These are phyloP conservation scores for Axis porcinus DNA, from an alignment of 2,113 vertebrate genomes.

Conservation along the genomic window DNA sequence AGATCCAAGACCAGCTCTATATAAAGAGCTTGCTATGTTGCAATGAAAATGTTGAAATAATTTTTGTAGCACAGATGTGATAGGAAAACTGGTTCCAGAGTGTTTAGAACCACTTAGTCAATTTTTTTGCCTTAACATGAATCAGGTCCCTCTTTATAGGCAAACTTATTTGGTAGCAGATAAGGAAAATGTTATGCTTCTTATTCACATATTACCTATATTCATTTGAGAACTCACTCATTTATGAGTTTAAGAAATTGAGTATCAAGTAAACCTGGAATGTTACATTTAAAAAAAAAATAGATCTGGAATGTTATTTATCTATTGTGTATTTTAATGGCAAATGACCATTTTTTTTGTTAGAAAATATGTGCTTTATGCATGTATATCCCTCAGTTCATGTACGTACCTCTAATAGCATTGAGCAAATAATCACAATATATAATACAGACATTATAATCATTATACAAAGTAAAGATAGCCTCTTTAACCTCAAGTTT, in stretches of 20 bases:
- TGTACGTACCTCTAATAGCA: not conserved
- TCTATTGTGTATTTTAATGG: not conserved
- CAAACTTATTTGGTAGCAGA: not conserved
- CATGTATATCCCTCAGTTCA: not conserved
- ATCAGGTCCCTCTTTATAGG: not conserved
- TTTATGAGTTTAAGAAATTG: not conserved
- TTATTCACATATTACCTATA: not conserved
- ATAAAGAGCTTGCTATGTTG: not conserved
- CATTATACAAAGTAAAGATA: not conserved
- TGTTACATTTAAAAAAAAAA: not conserved
- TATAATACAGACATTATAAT: not conserved
- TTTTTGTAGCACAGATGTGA: not conserved
- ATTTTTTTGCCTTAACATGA: not conserved
- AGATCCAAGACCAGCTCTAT: not conserved
- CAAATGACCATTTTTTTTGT: not conserved
- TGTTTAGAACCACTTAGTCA: not conserved
- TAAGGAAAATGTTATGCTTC: not conserved
- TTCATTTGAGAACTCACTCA: not conserved
- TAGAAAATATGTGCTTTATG: not conserved
- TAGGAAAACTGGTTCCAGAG: not conserved
- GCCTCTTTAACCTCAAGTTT: not conserved
- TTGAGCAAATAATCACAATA: not conserved
- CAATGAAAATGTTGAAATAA: not conserved
- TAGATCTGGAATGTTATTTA: not conserved
- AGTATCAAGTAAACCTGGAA: not conserved